phyloP scores from a whole-genome alignment of 1,140 invertebrate genomes.

The Armadillidium nasatum region DNA sequence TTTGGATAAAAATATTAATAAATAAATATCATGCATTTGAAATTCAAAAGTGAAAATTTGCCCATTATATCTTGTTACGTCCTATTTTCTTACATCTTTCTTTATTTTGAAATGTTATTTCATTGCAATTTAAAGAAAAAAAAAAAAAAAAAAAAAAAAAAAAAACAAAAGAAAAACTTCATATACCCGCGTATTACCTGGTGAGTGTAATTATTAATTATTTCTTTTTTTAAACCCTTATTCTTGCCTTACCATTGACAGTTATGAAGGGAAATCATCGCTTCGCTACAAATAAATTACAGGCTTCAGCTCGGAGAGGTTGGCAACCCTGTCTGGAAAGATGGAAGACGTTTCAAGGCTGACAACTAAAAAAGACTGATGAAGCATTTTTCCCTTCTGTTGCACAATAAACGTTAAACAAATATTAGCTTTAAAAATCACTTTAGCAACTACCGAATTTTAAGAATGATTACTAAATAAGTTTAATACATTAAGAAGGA shows the following conservation, averaged over 20 bases:
- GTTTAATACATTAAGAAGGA: no score
- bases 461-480: no score
- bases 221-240: background rate
- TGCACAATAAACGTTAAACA: background rate
- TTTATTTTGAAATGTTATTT: no score
- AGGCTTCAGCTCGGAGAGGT: background rate
- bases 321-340: background rate
- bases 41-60: no score
- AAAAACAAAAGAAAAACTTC: background rate
- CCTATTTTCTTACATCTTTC: no score
- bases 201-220: background rate
- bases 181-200: background rate
- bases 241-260: background rate
- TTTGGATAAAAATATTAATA: no score
- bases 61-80: no score
- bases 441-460: background rate
- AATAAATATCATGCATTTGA: no score
- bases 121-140: no score
- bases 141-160: background rate
- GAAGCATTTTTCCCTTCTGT: background rate
- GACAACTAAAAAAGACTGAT: constrained; percentile 9
- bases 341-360: constrained; percentile 9
- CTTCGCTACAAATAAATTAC: background rate
- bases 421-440: constrained; percentile 6
- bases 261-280: constrained; percentile 10